Base-by-base conservation (phyloP, 2,888 invertebrate genomes). In the Macaria notata region DNA sequence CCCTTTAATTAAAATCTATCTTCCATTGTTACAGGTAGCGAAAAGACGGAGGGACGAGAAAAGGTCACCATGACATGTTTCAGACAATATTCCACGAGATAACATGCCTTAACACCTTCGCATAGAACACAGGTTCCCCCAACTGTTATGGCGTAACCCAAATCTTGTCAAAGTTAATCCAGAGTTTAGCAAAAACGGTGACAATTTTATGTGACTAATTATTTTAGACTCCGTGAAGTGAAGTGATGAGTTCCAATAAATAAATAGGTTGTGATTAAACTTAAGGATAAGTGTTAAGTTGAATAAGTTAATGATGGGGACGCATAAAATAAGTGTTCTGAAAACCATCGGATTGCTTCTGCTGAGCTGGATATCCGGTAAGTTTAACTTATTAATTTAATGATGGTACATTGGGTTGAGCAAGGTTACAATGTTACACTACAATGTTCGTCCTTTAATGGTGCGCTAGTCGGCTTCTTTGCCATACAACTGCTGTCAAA, bases 311-410 rank as follows among this genome's bases (percentile, higher is more conserved):
- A 68, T 66, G 66, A 88, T 88, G 86, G 85, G 80, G 69, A 79
- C 79, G 71, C 64, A 79, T 55, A 70, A 66, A 46, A 64, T 70
- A 46, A 70, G 75, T 67, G 71, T 68, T 50, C 57, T 76, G 59
- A 72, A 71, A 62, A 68, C 77, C 62, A 53, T 83, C 56, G 76
- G 78, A 57, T 69, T 81, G 29, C 62, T 85, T 39, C 69, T 87
- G 47, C 72, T 86, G 54, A 73, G 73, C 55, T 87, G 85, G 88
- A 81, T 87, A 55, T 68, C 81, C 54, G 87, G 88, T 89, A 61
- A 83, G 86, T 78, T 2, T 9, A 44, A 44, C 19, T 4, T 6
- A 44, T 29, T 44, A 44, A 19, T 41, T 41, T 41, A 41, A 19
- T 19, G 19, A 19, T 19, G 19, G 19, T 19, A 19, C 19, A 19